Conservation (phyloP, 2,797 vertebrate genomes). For the Dallia pectoralis region DNA sequence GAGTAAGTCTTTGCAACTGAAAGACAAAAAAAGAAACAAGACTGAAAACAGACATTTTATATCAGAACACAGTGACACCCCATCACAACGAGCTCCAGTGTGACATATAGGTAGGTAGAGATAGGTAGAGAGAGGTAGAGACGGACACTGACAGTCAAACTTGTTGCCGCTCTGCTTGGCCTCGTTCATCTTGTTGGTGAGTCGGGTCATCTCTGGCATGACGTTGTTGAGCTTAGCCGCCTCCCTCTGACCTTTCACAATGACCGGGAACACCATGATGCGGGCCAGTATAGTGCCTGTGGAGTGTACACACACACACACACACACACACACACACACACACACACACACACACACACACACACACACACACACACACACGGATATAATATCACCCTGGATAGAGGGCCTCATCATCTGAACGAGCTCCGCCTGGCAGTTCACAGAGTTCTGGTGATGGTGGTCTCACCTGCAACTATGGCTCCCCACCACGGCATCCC, state of each 20-base stretch:
- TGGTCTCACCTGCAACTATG: slow-evolving; percentile 79
- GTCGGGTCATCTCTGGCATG: slow-evolving; percentile 79
- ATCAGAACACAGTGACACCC: background rate
- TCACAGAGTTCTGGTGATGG: background rate
- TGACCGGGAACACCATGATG: slow-evolving; percentile 80
- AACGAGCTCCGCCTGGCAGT: background rate
- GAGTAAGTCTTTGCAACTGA: slow-evolving; percentile 82
- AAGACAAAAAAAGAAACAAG: background rate
- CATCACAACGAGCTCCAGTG: background rate
- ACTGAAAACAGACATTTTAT: background rate
- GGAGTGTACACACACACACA: no score
- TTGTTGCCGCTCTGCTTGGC: slow-evolving; percentile 83
- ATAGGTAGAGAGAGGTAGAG: background rate
- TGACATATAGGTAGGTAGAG: background rate
- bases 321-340: no score
- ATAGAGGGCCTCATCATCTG: background rate
- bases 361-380: no score
- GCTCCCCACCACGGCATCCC: slow-evolving; percentile 92
- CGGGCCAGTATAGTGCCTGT: slow-evolving; percentile 82
- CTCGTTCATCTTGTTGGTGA: slow-evolving; percentile 77
- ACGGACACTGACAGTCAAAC: slow-evolving; percentile 74
- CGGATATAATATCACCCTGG: background rate
- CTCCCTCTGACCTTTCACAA: slow-evolving; percentile 86
- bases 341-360: no score
- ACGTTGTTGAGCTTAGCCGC: slow-evolving; percentile 87